Conservation (phyloP, 1,140 invertebrate species). For the Bactericera cockerelli region DNA sequence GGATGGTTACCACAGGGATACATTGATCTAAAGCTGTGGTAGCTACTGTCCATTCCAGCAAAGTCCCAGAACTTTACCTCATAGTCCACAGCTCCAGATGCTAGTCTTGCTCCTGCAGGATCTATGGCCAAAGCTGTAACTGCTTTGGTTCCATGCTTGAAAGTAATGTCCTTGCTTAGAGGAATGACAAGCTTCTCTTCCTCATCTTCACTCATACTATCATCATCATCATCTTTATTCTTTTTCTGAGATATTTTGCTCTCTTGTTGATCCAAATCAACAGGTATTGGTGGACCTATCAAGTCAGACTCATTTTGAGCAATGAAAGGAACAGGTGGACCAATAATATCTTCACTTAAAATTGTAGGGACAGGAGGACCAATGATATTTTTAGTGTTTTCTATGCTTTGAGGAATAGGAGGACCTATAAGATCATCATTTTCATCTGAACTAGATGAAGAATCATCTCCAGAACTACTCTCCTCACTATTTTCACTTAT, state of each 20-base stretch:
- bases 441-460: slow-evolving; percentile 26
- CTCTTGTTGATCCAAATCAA: slow-evolving; percentile 20
- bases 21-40: slow-evolving; percentile 80
- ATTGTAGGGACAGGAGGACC: slow-evolving; percentile 14
- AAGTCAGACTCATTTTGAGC: slow-evolving; percentile 10
- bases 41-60: slow-evolving; percentile 85
- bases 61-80: slow-evolving; percentile 97
- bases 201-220: slow-evolving; percentile 37
- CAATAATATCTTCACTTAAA: slow-evolving; percentile 19
- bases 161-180: slow-evolving; percentile 57
- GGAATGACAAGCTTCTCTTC: slow-evolving; percentile 52
- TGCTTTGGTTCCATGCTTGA: slow-evolving; percentile 72
- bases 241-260: slow-evolving; percentile 25
- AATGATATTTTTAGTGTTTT: background rate
- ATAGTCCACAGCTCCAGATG: slow-evolving; percentile 88
- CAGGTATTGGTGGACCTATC: slow-evolving; percentile 16
- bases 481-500: slow-evolving; percentile 26
- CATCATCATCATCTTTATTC: slow-evolving; percentile 25
- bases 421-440: slow-evolving; percentile 43
- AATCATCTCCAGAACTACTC: slow-evolving; percentile 18
- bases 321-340: slow-evolving; percentile 17
- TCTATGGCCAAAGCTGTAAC: slow-evolving; percentile 78
- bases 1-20: slow-evolving; percentile 92
- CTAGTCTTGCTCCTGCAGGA: slow-evolving; percentile 78
- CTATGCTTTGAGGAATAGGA: slow-evolving; percentile 30